Evolutionary conservation across 2,888 invertebrate genomes (phyloP).

Genomic region (Clitarchus hookeri): DNA sequence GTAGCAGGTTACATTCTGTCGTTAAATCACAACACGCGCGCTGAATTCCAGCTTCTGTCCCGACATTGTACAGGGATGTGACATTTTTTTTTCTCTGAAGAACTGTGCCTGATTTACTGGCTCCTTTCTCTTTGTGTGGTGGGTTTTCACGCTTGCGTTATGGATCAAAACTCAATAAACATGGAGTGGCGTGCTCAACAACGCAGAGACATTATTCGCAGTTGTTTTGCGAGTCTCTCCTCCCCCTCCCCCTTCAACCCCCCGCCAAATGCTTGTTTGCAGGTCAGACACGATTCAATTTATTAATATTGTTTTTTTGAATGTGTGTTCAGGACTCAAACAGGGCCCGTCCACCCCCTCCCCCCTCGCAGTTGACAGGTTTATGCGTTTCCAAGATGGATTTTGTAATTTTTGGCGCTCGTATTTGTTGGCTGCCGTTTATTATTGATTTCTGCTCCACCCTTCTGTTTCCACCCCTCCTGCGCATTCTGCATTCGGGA

Average conservation of each 20-base stretch:
- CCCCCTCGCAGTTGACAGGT: constrained; percentile 6
- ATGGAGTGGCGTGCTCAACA: neutral
- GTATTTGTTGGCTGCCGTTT: constrained; percentile 10
- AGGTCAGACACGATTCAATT: neutral
- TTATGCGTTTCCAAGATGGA: neutral
- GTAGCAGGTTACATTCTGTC: too few relatives aligned
- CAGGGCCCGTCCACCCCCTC: neutral
- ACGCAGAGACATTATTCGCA: constrained; percentile 7
- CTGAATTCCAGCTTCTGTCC: too few relatives aligned
- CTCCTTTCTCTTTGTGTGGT: neutral
- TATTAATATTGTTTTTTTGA: neutral
- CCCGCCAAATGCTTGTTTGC: neutral
- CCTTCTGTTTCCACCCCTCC: neutral
- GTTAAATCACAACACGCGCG: too few relatives aligned
- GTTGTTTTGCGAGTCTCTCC: neutral
- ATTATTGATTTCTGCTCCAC: constrained; percentile 7
- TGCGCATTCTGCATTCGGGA: constrained; percentile 1
- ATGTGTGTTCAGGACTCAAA: neutral
- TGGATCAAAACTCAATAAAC: neutral
- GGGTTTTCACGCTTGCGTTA: neutral
- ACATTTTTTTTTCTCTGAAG: too few relatives aligned
- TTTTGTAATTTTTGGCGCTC: constrained; percentile 2
- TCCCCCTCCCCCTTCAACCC: neutral
- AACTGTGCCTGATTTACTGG: neutral
- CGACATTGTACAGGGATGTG: too few relatives aligned